phyloP scores from a whole-genome alignment of 2,888 invertebrate genomes.

The Thumatha senex region DNA sequence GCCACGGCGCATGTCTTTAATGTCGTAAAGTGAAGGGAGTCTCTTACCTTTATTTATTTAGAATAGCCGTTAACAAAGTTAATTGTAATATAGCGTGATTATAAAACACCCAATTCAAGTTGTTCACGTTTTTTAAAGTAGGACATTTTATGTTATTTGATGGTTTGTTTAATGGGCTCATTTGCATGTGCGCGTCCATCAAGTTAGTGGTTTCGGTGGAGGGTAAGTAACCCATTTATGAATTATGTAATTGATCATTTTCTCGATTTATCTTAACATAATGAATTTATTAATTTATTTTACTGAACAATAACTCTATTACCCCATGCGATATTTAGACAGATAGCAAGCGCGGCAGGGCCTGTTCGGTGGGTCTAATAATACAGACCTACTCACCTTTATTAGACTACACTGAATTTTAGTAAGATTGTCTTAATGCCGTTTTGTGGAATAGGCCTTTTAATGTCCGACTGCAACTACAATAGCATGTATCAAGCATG shows the following conservation, averaged over 20 bases:
- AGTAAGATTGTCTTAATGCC: too few relatives aligned
- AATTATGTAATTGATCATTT: conserved; percentile 16
- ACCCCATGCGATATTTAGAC: too few relatives aligned
- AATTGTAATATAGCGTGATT: conserved; percentile 73
- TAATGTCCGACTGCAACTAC: too few relatives aligned
- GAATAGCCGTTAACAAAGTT: conserved; percentile 45
- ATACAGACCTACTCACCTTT: too few relatives aligned
- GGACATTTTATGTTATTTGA: conserved; percentile 37
- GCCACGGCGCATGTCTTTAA: conserved; percentile 18
- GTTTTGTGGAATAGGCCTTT: too few relatives aligned
- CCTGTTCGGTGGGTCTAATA: too few relatives aligned
- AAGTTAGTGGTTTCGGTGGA: conserved; percentile 19
- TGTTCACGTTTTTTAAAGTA: conserved; percentile 49
- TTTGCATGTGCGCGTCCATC: conserved; percentile 42
- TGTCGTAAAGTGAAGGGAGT: conserved; percentile 26
- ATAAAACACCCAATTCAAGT: conserved; percentile 53
- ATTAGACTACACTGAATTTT: too few relatives aligned
- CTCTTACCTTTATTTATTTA: conserved; percentile 65
- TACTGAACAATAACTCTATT: too few relatives aligned
- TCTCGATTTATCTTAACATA: conserved; percentile 2
- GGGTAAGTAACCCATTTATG: conserved; percentile 26
- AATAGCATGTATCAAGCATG: too few relatives aligned
- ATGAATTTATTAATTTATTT: too few relatives aligned
- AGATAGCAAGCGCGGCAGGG: too few relatives aligned
- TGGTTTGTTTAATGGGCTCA: conserved; percentile 39